A percentile compares a stretch with the other conserved stretches of the same genome.
Conservation (phyloP, 2,888 invertebrate species). For the Orgyia antiqua region DNA sequence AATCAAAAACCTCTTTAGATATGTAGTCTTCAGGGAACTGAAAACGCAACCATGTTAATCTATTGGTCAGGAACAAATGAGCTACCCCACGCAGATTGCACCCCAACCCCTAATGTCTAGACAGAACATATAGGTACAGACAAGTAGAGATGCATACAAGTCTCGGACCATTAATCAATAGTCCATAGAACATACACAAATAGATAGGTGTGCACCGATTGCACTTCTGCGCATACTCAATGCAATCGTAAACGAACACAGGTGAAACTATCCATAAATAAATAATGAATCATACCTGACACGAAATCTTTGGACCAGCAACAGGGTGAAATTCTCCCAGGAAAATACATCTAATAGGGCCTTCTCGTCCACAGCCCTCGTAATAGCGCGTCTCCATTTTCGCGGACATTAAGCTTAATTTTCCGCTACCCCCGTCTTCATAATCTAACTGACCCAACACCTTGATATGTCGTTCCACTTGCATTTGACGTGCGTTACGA, state of each 20-base stretch:
- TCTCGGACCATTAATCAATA: slow-evolving; percentile 17
- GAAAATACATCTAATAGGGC: slow-evolving; percentile 89
- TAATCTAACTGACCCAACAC: slow-evolving; percentile 29
- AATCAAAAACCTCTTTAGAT: slow-evolving; percentile 95
- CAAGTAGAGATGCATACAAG: slow-evolving; percentile 4
- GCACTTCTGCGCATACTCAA: slow-evolving; percentile 8
- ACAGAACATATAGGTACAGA: slow-evolving; percentile 11
- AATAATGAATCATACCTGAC: slow-evolving; percentile 79
- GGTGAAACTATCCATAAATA: too few relatives aligned
- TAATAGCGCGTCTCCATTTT: slow-evolving; percentile 74
- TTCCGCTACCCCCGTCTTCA: slow-evolving; percentile 32
- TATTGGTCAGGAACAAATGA: background rate
- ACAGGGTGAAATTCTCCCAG: slow-evolving; percentile 87
- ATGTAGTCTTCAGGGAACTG: slow-evolving; percentile 94
- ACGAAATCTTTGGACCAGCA: slow-evolving; percentile 90
- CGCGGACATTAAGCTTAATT: slow-evolving; percentile 37
- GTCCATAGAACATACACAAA: slow-evolving; percentile 7
- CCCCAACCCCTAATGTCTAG: slow-evolving; percentile 6
- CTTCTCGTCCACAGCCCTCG: slow-evolving; percentile 83
- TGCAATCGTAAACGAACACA: background rate
- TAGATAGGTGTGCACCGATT: slow-evolving; percentile 1
- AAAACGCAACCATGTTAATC: slow-evolving; percentile 22
- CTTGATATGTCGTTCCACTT: slow-evolving; percentile 30
- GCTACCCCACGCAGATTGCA: too few relatives aligned
- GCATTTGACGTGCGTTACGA: slow-evolving; percentile 30